Evolutionary conservation across 2,113 vertebrate species (phyloP).

Genomic region (Turdus rufiventris): DNA sequence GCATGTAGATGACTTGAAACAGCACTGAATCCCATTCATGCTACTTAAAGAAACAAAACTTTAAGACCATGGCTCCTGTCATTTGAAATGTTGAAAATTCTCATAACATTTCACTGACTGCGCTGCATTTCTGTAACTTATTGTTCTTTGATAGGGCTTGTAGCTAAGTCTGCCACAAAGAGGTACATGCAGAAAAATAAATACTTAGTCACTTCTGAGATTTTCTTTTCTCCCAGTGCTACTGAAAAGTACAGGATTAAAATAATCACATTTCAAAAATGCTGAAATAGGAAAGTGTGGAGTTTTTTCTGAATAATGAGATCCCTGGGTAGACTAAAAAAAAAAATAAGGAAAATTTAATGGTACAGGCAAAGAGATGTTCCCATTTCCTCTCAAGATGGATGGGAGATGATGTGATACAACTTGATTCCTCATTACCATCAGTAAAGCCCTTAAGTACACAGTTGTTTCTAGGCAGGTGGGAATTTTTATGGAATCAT

Average conservation of each 20-base stretch:
- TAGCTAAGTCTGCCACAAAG: not conserved
- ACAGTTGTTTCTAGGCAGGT: not conserved
- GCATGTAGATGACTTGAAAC: not conserved
- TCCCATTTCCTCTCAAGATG: not conserved
- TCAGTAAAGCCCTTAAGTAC: not conserved
- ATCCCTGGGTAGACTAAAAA: not conserved
- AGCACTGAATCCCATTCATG: not conserved
- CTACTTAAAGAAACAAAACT: not conserved
- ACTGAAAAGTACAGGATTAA: not conserved
- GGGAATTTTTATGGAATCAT: not conserved
- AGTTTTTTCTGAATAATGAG: not conserved
- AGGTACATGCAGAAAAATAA: not conserved
- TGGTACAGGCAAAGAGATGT: not conserved
- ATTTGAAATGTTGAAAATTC: not conserved
- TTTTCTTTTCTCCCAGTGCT: not conserved
- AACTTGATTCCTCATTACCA: not conserved
- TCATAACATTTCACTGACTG: not conserved
- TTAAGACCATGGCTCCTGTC: not conserved
- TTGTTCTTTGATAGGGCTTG: not conserved
- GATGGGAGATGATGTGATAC: not conserved
- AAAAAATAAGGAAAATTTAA: not conserved
- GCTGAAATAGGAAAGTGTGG: not conserved
- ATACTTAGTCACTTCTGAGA: not conserved
- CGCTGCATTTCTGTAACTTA: not conserved
- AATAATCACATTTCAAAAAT: not conserved